These are phyloP conservation scores for Platorchestia sp. DNA, from an alignment of 1,140 invertebrate species.

Conservation along the genomic window DNA sequence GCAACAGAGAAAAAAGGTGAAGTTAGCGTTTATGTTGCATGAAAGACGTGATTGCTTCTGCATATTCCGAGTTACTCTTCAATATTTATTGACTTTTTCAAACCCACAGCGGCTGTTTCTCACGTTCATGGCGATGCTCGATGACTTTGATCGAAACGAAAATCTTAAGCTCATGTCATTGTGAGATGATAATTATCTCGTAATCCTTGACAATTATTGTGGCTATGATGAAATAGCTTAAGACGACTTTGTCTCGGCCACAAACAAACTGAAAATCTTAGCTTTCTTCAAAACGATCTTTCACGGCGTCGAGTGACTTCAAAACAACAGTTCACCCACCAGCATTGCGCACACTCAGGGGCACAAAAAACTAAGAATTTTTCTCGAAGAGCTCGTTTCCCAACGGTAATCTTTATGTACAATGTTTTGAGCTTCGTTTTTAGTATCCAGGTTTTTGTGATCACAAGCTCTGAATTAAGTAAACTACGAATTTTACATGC, in stretches of 20 bases:
- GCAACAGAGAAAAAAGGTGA: constrained; percentile 71
- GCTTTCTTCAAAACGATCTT: neutral
- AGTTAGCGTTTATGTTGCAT: neutral
- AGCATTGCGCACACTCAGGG: too few relatives aligned
- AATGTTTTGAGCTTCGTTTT: too few relatives aligned
- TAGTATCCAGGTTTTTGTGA: too few relatives aligned
- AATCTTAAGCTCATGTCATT: neutral
- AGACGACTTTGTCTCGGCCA: neutral
- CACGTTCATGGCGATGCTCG: neutral
- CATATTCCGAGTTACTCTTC: neutral
- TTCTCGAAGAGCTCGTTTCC: too few relatives aligned
- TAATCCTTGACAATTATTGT: neutral
- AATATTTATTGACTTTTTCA: neutral
- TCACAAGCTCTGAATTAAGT: too few relatives aligned
- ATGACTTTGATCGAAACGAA: neutral
- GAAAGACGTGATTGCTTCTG: neutral
- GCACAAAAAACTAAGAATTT: too few relatives aligned
- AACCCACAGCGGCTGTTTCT: neutral
- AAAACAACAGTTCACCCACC: neutral
- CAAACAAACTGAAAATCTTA: neutral
- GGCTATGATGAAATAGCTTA: neutral
- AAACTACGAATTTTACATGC: too few relatives aligned
- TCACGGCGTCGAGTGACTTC: neutral
- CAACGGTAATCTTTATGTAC: too few relatives aligned
- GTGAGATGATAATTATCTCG: neutral